Conservation (phyloP, 2,797 vertebrate species). For the Clarias fuscus region DNA sequence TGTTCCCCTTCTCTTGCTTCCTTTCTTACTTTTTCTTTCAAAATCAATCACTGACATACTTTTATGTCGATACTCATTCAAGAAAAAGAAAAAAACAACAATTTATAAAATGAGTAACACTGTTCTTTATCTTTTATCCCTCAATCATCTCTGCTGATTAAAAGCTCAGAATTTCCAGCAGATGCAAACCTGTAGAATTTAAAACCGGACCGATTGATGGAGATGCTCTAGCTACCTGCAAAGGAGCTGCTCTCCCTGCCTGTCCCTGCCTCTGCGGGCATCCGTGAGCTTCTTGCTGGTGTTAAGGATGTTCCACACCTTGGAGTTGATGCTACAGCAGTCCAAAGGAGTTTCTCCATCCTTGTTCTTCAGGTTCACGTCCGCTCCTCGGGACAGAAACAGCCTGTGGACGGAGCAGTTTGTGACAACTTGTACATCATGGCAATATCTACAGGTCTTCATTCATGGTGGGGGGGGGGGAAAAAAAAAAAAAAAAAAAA, state of each 20-base stretch:
- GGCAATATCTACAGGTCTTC: neutral
- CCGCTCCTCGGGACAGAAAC: slow-evolving; percentile 89
- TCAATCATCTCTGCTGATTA: neutral
- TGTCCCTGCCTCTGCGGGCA: slow-evolving; percentile 77
- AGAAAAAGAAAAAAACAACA: neutral
- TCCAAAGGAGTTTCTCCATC: slow-evolving; percentile 88
- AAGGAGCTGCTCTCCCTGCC: slow-evolving; percentile 77
- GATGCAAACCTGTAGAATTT: neutral
- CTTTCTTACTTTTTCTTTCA: neutral
- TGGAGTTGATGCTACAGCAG: slow-evolving; percentile 83
- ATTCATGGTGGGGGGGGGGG: too few species aligned
- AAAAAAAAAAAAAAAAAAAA: neutral
- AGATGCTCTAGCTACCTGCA: slow-evolving; percentile 76
- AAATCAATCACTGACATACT: neutral
- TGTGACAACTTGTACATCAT: neutral
- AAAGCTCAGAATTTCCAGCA: neutral
- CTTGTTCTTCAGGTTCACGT: slow-evolving; percentile 88
- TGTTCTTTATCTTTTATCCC: neutral
- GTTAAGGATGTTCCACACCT: slow-evolving; percentile 89
- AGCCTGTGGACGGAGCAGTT: slow-evolving; percentile 73
- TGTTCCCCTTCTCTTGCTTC: neutral
- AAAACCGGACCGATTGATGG: neutral
- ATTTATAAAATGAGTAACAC: neutral
- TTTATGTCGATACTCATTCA: neutral
- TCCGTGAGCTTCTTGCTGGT: slow-evolving; percentile 90